Percentiles rank a stretch among this genome's conserved stretches.
These are phyloP conservation scores for Oscheius onirici DNA, from an alignment of 2,888 invertebrate species.

Conservation along the genomic window DNA sequence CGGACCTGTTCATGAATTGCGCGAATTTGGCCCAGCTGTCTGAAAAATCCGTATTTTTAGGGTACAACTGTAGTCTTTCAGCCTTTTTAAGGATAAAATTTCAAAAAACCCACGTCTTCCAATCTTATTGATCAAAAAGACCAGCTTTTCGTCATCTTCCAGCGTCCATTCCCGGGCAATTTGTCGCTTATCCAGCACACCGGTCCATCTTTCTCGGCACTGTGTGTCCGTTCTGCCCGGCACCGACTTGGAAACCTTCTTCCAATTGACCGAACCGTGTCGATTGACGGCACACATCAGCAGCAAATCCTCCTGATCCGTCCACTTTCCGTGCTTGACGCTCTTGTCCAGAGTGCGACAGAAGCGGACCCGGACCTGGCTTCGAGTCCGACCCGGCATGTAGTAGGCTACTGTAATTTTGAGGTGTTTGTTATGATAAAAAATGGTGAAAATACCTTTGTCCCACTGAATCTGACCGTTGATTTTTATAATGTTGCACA, in stretches of 20 bases:
- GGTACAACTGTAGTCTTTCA: not conserved
- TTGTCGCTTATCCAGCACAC: conserved; percentile 52
- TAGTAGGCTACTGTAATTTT: conserved; percentile 57
- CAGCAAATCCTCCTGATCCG: conserved; percentile 64
- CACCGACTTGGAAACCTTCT: conserved; percentile 66
- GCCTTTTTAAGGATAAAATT: conserved; percentile 1
- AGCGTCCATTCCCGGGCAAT: conserved; percentile 76
- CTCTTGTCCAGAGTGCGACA: conserved; percentile 51
- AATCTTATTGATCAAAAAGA: conserved; percentile 78
- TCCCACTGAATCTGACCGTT: conserved; percentile 82
- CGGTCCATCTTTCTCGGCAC: conserved; percentile 71
- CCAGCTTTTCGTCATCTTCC: conserved; percentile 80
- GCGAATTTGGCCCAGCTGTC: conserved; percentile 63
- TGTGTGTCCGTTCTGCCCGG: conserved; percentile 70
- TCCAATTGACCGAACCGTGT: conserved; percentile 60
- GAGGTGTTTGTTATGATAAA: not conserved
- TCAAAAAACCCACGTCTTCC: conserved; percentile 72
- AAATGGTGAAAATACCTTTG: conserved; percentile 72
- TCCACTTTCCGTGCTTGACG: conserved; percentile 65
- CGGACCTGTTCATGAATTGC: conserved; percentile 50
- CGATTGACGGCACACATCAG: conserved; percentile 55
- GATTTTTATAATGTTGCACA: conserved; percentile 78
- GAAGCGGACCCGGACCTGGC: conserved; percentile 59
- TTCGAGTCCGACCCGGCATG: conserved; percentile 62
- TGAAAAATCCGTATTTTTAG: not conserved